phyloP scores from a whole-genome alignment of 2,797 vertebrate species.

The Todus mexicanus region DNA sequence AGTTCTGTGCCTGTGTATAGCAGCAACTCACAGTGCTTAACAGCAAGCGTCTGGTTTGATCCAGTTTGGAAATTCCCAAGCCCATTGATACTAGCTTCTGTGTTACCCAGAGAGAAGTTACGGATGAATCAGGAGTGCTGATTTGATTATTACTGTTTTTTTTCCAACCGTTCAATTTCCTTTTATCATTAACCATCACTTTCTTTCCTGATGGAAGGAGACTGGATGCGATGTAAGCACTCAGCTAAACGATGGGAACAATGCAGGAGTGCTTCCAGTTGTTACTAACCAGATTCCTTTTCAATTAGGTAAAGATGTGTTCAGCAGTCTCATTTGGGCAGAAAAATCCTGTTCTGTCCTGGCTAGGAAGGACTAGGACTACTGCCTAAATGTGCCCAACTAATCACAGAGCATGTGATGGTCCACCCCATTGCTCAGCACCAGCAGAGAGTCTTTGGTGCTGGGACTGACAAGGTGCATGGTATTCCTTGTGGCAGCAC shows the following conservation, averaged over 20 bases:
- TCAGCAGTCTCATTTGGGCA: not conserved
- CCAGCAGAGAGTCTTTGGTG: not conserved
- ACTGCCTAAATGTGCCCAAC: not conserved
- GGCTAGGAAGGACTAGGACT: not conserved
- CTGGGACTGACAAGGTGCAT: not conserved
- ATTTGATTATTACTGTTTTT: not conserved
- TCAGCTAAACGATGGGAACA: not conserved
- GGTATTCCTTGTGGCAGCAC: not conserved
- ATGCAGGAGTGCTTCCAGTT: not conserved
- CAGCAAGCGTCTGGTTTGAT: conserved; percentile 9
- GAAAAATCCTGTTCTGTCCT: not conserved
- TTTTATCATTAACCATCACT: conserved; percentile 20
- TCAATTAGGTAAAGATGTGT: not conserved
- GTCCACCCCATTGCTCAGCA: not conserved
- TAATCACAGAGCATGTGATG: accelerated
- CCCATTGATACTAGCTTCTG: not conserved
- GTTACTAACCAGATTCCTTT: not conserved
- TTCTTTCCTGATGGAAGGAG: not conserved
- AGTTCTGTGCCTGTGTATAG: not conserved
- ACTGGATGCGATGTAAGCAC: not conserved
- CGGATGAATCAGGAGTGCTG: not conserved
- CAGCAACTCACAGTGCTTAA: not conserved
- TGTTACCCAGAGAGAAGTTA: not conserved
- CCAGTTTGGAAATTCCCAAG: not conserved
- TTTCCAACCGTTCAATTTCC: not conserved